Conservation (phyloP, 2,888 invertebrate species). For the Hymenopus coronatus region DNA sequence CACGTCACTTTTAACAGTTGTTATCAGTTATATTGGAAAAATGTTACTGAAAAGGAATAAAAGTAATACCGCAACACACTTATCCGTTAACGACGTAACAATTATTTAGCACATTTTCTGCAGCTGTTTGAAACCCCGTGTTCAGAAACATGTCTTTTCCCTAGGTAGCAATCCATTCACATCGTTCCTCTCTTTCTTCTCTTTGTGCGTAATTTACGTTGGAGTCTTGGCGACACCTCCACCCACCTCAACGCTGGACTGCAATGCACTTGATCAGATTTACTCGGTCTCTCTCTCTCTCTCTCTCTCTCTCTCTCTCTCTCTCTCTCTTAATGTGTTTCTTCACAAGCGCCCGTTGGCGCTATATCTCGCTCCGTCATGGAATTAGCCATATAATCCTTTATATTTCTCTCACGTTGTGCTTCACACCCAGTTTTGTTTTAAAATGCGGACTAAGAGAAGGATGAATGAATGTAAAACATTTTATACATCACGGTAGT, state of each 20-base stretch:
- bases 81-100: background rate
- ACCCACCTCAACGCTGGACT: background rate
- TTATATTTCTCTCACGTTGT: background rate
- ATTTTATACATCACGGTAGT: background rate
- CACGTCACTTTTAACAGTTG: too few species aligned
- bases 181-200: background rate
- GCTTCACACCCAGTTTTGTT: background rate
- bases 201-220: background rate
- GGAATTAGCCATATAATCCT: constrained; percentile 16
- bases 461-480: background rate
- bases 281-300: background rate
- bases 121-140: background rate
- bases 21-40: too few species aligned
- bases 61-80: too few species aligned
- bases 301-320: background rate
- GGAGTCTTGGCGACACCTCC: background rate
- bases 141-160: background rate
- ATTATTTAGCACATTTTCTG: background rate
- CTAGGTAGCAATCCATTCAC: background rate
- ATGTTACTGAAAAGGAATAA: too few species aligned
- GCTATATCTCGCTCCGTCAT: constrained; percentile 1
- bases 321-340: constrained; percentile 1
- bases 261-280: background rate
- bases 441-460: background rate
- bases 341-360: background rate